Percentiles rank a stretch among this genome's conserved stretches.
These are phyloP conservation scores for Lophius americanus DNA, from an alignment of 2,797 vertebrate genomes.

Conservation along the genomic window DNA sequence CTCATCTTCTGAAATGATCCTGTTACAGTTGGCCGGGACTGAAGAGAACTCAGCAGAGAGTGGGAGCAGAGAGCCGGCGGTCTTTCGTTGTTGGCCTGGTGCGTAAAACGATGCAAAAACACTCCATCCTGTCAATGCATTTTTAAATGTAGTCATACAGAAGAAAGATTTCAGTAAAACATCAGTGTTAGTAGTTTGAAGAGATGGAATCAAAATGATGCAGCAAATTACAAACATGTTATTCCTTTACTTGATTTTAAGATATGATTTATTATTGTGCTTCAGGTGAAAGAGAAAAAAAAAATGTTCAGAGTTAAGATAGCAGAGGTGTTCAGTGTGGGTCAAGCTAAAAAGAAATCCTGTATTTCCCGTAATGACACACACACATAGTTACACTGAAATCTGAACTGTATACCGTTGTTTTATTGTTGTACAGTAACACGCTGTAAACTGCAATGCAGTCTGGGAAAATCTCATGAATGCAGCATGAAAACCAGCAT, in stretches of 20 bases:
- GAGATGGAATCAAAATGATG: neutral
- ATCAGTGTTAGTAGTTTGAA: neutral
- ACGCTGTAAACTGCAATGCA: too few species aligned
- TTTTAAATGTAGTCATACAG: neutral
- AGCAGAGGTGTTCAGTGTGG: too few species aligned
- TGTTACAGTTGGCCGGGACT: slow-evolving; percentile 25
- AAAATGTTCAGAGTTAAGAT: too few species aligned
- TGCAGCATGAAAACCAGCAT: too few species aligned
- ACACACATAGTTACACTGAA: too few species aligned
- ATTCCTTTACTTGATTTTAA: neutral
- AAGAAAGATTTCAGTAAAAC: neutral
- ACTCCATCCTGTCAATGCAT: neutral
- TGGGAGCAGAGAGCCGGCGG: slow-evolving; percentile 2
- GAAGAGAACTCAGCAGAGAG: slow-evolving; percentile 12
- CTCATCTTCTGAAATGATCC: slow-evolving; percentile 3
- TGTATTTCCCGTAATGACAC: too few species aligned
- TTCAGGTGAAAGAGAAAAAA: too few species aligned
- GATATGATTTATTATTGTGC: too few species aligned
- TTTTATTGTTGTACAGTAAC: too few species aligned
- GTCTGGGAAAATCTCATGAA: too few species aligned
- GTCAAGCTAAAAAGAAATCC: too few species aligned
- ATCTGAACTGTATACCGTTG: too few species aligned
- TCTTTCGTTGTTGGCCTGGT: slow-evolving; percentile 15
- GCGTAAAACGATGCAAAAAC: slow-evolving; percentile 12
- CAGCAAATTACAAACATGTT: neutral